These are phyloP conservation scores for Trissoscelio sp. DNA, from an alignment of 2,888 invertebrate genomes.

Conservation along the genomic window DNA sequence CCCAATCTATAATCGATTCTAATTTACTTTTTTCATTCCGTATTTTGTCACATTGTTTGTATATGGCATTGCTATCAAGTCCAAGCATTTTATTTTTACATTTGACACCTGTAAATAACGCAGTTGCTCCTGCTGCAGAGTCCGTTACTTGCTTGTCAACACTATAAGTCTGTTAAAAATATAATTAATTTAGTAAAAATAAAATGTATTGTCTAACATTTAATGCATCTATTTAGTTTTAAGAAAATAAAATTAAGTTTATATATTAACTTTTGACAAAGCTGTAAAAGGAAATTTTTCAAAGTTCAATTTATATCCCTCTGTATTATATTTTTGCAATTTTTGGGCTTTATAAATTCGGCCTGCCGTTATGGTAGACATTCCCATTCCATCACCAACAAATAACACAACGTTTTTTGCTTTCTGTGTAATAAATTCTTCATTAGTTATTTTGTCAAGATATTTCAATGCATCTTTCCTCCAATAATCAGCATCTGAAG, in stretches of 20 bases:
- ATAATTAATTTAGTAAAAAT: too few relatives aligned
- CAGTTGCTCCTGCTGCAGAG: slow-evolving; percentile 32
- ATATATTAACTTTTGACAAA: slow-evolving; percentile 85
- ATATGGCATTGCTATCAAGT: neutral
- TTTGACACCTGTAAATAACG: slow-evolving; percentile 33
- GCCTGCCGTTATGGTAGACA: slow-evolving; percentile 86
- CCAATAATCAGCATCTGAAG: slow-evolving; percentile 14
- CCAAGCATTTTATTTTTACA: slow-evolving; percentile 19
- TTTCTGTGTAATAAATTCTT: slow-evolving; percentile 71
- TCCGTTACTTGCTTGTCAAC: slow-evolving; percentile 7
- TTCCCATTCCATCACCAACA: slow-evolving; percentile 88
- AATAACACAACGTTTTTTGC: slow-evolving; percentile 88
- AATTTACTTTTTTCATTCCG: neutral
- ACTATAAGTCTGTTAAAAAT: slow-evolving; percentile 24
- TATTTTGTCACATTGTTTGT: neutral
- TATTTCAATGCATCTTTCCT: neutral
- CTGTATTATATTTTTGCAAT: slow-evolving; percentile 83
- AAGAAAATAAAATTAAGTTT: neutral
- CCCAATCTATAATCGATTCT: neutral
- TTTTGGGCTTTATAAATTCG: slow-evolving; percentile 86
- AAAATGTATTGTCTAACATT: too few relatives aligned
- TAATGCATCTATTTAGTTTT: too few relatives aligned
- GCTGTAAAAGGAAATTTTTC: slow-evolving; percentile 86
- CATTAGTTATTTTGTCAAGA: slow-evolving; percentile 7
- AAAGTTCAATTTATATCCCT: slow-evolving; percentile 86